Percentiles rank a stretch among this genome's conserved stretches.
phyloP scores from a whole-genome alignment of 2,113 vertebrate species.

The Cryptomyrus ogoouensis region DNA sequence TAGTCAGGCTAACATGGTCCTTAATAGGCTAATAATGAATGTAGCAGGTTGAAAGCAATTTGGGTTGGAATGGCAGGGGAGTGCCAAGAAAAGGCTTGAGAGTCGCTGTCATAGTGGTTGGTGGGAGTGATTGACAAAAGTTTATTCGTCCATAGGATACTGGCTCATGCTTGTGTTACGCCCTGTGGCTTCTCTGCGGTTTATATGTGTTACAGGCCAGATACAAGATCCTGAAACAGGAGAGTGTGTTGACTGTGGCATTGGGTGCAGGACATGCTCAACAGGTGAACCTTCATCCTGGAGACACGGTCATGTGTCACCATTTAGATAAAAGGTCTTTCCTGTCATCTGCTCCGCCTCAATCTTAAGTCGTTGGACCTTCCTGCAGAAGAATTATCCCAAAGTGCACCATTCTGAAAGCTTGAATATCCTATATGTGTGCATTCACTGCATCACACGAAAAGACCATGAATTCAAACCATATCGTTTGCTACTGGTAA shows the following conservation, averaged over 20 bases:
- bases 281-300: slow-evolving; percentile 46
- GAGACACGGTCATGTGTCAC: background rate
- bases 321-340: background rate
- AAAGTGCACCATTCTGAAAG: background rate
- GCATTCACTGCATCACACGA: background rate
- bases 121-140: background rate
- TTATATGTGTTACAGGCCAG: slow-evolving; percentile 54
- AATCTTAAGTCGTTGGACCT: background rate
- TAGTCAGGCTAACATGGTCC: background rate
- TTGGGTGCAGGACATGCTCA: slow-evolving; percentile 62
- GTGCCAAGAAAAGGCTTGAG: background rate
- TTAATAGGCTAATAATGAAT: background rate
- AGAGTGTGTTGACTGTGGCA: slow-evolving; percentile 65
- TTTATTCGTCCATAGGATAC: background rate
- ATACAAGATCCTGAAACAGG: slow-evolving; percentile 64
- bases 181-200: background rate
- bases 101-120: background rate
- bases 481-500: background rate
- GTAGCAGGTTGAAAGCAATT: background rate
- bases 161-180: background rate
- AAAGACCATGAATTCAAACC: background rate
- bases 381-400: background rate
- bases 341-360: background rate
- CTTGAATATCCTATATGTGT: background rate
- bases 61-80: background rate